Evolutionary conservation across 2,888 invertebrate species (phyloP).

Genomic region (Slavum lentiscoides): DNA sequence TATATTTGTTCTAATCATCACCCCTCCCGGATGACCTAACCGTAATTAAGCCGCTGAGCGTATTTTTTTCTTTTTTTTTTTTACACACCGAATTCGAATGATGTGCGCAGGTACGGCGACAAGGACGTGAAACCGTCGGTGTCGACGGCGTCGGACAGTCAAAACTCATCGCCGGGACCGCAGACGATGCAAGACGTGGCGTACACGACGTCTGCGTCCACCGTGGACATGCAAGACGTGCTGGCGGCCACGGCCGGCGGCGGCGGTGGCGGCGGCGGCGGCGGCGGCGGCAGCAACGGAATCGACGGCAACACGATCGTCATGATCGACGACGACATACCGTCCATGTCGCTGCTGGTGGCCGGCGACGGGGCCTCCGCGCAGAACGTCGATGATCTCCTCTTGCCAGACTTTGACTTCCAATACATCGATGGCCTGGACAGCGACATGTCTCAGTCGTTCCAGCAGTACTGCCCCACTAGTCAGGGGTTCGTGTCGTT

Average conservation of each 20-base stretch:
- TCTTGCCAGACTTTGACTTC: slow-evolving; percentile 54
- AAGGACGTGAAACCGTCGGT: slow-evolving; percentile 28
- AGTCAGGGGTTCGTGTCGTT: slow-evolving; percentile 54
- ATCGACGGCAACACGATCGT: slow-evolving; percentile 38
- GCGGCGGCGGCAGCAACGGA: slow-evolving; percentile 11
- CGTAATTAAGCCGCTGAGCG: too few relatives aligned
- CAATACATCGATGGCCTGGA: slow-evolving; percentile 54
- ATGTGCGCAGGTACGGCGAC: slow-evolving; percentile 21
- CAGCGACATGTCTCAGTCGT: slow-evolving; percentile 54
- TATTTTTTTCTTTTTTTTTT: too few relatives aligned
- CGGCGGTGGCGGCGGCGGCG: not conserved
- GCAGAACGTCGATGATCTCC: slow-evolving; percentile 55
- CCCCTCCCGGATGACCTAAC: too few relatives aligned
- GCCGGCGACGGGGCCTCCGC: slow-evolving; percentile 53
- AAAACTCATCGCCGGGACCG: slow-evolving; percentile 47
- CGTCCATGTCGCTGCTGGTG: slow-evolving; percentile 48
- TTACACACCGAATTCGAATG: too few relatives aligned
- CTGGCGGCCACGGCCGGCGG: slow-evolving; percentile 3
- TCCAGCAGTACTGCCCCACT: slow-evolving; percentile 54
- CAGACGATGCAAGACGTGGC: slow-evolving; percentile 39
- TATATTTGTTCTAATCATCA: too few relatives aligned
- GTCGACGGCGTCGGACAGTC: slow-evolving; percentile 44
- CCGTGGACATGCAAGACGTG: slow-evolving; percentile 42
- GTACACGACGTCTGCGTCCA: slow-evolving; percentile 46
- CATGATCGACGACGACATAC: slow-evolving; percentile 39